These are phyloP conservation scores for Drosophila nr. fundita DNA, from an alignment of 2,888 invertebrate species.

Conservation along the genomic window DNA sequence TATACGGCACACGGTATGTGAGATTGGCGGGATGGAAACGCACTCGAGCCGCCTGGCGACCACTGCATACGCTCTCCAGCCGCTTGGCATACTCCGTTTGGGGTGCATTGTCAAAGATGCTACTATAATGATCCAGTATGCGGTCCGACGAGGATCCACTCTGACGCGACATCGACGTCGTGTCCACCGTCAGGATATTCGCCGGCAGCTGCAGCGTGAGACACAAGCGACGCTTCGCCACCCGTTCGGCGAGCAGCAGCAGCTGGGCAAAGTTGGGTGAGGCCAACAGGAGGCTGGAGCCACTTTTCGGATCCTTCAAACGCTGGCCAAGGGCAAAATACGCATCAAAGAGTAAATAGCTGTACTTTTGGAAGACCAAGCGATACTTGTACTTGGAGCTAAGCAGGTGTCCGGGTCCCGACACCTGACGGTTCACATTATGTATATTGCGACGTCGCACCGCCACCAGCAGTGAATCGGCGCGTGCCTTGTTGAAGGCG, in stretches of 20 bases:
- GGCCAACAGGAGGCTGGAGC: constrained; percentile 75
- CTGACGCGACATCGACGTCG: constrained; percentile 71
- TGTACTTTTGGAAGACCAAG: constrained; percentile 76
- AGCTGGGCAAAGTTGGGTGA: constrained; percentile 86
- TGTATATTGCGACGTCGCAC: constrained; percentile 82
- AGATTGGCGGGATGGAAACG: constrained; percentile 83
- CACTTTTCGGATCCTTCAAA: constrained; percentile 24
- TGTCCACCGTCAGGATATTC: constrained; percentile 83
- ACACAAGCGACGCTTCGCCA: constrained; percentile 80
- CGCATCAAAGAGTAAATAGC: constrained; percentile 74
- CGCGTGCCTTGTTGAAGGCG: constrained; percentile 87
- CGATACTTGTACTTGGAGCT: constrained; percentile 85
- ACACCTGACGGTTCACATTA: constrained; percentile 66
- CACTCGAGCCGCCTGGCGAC: constrained; percentile 72
- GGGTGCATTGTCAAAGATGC: constrained; percentile 83
- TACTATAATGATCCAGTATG: constrained; percentile 83
- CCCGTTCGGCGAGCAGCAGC: constrained; percentile 85
- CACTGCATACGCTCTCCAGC: constrained; percentile 72
- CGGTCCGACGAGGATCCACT: constrained; percentile 76
- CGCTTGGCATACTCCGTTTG: constrained; percentile 83
- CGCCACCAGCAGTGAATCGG: constrained; percentile 87
- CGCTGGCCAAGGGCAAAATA: constrained; percentile 65
- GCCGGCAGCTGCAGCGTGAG: constrained; percentile 77
- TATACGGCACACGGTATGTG: constrained; percentile 79
- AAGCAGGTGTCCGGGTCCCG: constrained; percentile 83